These are phyloP conservation scores for Elysia chlorotica DNA, from an alignment of 1,140 invertebrate genomes.

Conservation along the genomic window DNA sequence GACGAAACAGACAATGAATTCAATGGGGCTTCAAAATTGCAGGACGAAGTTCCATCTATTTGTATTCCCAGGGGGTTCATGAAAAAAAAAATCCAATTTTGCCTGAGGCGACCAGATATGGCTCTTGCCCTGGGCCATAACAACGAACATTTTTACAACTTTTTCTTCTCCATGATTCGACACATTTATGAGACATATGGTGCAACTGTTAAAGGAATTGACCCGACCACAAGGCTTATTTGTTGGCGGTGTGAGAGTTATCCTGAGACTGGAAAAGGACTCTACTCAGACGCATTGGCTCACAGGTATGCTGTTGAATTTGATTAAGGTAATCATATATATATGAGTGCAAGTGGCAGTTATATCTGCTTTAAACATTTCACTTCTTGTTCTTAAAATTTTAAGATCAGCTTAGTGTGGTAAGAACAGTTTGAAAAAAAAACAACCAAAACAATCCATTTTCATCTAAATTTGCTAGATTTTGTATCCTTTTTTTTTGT, in stretches of 20 bases:
- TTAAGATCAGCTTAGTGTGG: too few species aligned
- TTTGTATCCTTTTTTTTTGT: too few species aligned
- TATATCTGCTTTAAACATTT: too few species aligned
- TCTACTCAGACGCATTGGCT: neutral
- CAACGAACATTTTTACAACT: slow-evolving; percentile 12
- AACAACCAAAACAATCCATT: too few species aligned
- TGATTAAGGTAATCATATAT: neutral
- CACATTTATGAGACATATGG: slow-evolving; percentile 7
- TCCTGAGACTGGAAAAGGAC: neutral
- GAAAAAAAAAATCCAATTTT: neutral
- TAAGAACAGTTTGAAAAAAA: too few species aligned
- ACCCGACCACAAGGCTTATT: neutral
- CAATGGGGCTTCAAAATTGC: neutral
- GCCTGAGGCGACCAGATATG: neutral
- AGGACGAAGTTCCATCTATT: too few species aligned
- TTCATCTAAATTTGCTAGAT: too few species aligned
- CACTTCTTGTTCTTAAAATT: too few species aligned
- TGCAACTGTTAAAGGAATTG: slow-evolving; percentile 4
- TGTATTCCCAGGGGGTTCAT: too few species aligned
- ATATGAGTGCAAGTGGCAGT: neutral
- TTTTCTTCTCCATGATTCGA: slow-evolving; percentile 15
- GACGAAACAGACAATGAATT: neutral
- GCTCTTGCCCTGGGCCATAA: slow-evolving; percentile 2
- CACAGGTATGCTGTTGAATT: neutral
- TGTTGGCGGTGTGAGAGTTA: slow-evolving; percentile 10